Percentiles rank a stretch among this genome's conserved stretches.
Evolutionary conservation across 2,797 vertebrate genomes (phyloP).

Genomic region (Parambassis ranga): DNA sequence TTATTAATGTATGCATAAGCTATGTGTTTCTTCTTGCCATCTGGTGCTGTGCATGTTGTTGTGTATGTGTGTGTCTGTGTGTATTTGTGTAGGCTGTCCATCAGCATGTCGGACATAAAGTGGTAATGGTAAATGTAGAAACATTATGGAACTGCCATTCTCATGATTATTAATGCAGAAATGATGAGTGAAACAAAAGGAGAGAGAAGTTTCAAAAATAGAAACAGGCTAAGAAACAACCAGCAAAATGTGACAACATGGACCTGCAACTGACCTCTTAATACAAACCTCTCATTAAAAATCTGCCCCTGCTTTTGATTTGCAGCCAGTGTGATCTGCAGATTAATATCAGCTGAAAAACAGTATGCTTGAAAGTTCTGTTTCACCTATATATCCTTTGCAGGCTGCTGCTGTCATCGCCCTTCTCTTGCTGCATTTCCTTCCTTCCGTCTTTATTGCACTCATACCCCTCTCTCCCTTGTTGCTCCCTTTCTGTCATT

Average conservation of each 20-base stretch:
- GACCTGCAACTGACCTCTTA: too few species aligned
- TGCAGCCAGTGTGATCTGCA: too few species aligned
- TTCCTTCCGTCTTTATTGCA: too few species aligned
- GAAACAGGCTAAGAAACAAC: too few species aligned
- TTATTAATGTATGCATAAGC: background rate
- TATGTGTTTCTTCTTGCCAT: background rate
- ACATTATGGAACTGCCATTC: conserved; percentile 9
- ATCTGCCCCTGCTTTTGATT: too few species aligned
- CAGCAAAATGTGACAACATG: too few species aligned
- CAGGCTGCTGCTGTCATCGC: background rate
- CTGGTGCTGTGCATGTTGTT: background rate
- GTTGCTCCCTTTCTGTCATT: background rate
- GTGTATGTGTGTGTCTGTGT: background rate
- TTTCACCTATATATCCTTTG: background rate
- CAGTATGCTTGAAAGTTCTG: too few species aligned
- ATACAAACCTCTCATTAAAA: too few species aligned
- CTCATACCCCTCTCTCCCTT: background rate
- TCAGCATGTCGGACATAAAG: background rate
- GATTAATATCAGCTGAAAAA: too few species aligned
- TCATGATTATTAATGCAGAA: conserved; percentile 8
- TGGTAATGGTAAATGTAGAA: too few species aligned
- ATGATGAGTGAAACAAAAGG: conserved; percentile 1
- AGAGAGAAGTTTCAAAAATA: too few species aligned
- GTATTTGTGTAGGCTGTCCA: background rate
- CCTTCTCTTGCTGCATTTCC: background rate